Percentiles rank a stretch among this genome's conserved stretches.
These are phyloP conservation scores for Diabrotica undecimpunctata DNA, from an alignment of 1,140 invertebrate genomes.

Conservation along the genomic window DNA sequence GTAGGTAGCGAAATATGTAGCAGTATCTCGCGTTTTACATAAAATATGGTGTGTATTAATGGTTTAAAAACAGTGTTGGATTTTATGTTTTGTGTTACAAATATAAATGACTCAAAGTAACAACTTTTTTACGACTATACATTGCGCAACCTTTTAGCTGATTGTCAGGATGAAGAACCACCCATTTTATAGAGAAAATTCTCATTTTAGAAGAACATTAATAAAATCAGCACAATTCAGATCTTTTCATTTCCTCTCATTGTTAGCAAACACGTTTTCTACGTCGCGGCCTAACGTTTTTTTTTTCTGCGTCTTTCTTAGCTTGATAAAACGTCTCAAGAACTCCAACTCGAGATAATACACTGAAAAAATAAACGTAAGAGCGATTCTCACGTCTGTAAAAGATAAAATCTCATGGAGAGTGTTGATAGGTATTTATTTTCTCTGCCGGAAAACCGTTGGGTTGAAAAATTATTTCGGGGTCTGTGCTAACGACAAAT, in stretches of 20 bases:
- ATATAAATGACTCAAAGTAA: too few species aligned
- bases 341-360: neutral
- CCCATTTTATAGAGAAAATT: neutral
- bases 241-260: neutral
- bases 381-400: neutral
- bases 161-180: too few species aligned
- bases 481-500: neutral
- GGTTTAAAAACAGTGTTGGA: too few species aligned
- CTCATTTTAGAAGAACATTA: neutral
- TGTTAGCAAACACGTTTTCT: neutral
- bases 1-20: too few species aligned
- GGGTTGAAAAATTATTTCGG: neutral
- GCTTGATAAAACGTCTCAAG: slow-evolving; percentile 1
- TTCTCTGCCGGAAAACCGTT: neutral
- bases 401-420: neutral
- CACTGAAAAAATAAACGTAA: slow-evolving; percentile 1
- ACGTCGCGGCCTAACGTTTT: neutral
- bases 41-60: too few species aligned
- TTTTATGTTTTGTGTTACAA: too few species aligned
- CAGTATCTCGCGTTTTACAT: too few species aligned
- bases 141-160: too few species aligned
- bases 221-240: slow-evolving; percentile 1
- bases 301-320: neutral
- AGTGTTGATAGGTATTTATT: slow-evolving; percentile 2
- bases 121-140: too few species aligned